Evolutionary conservation across 2,888 invertebrate species (phyloP).

Genomic region (Agriopis aurantiaria): DNA sequence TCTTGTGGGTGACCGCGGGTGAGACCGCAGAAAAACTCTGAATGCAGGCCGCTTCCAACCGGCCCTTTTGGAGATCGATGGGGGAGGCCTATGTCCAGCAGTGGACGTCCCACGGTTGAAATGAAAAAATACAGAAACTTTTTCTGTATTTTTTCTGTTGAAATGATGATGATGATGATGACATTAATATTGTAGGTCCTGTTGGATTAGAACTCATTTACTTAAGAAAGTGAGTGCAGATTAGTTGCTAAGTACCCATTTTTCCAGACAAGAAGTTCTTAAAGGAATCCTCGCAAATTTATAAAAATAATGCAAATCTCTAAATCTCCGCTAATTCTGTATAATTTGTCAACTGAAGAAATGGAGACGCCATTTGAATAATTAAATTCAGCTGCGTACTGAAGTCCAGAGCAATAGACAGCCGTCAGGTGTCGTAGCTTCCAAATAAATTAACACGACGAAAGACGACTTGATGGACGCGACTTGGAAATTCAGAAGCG

Average conservation of each 20-base stretch:
- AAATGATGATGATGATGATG: too few species aligned
- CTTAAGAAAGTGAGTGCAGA: conserved; percentile 9
- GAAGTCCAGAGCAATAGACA: conserved; percentile 36
- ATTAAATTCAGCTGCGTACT: conserved; percentile 33
- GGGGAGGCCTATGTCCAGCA: too few species aligned
- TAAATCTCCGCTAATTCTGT: conserved; percentile 28
- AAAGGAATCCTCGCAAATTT: conserved; percentile 12
- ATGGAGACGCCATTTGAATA: conserved; percentile 31
- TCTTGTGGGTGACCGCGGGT: too few species aligned
- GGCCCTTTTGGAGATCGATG: too few species aligned
- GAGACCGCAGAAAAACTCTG: too few species aligned
- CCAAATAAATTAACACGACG: conserved; percentile 78
- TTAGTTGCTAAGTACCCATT: conserved; percentile 6
- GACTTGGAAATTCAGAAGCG: conserved; percentile 19
- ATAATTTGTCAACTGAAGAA: conserved; percentile 28
- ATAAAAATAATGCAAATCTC: conserved; percentile 18
- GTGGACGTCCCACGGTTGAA: too few species aligned
- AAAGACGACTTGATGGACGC: conserved; percentile 28
- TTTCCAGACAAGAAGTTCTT: conserved; percentile 9
- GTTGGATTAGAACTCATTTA: conserved; percentile 6
- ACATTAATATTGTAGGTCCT: background rate
- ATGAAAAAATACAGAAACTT: too few species aligned
- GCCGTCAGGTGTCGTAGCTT: conserved; percentile 69
- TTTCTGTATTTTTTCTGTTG: too few species aligned
- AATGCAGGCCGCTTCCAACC: too few species aligned